Percentiles rank a stretch among this genome's conserved stretches.
phyloP scores from a whole-genome alignment of 2,113 vertebrate species.

The Burhinus oedicnemus region DNA sequence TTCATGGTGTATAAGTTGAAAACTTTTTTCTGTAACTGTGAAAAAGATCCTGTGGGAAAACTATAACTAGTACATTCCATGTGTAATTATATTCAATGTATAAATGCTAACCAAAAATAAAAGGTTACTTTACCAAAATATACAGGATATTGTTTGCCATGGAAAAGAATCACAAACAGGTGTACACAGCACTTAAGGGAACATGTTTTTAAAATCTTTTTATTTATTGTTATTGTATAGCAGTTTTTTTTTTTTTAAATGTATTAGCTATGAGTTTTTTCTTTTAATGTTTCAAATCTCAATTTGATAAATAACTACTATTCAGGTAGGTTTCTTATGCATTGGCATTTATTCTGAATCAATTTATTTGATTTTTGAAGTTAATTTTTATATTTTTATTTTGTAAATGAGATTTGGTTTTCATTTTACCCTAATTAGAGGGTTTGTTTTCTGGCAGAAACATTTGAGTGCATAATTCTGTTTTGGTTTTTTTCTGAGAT shows the following conservation, averaged over 20 bases:
- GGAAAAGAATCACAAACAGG: slow-evolving; percentile 61
- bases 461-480: slow-evolving; percentile 64
- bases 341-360: slow-evolving; percentile 53
- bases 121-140: slow-evolving; percentile 72
- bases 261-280: slow-evolving; percentile 35
- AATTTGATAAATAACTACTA: slow-evolving; percentile 54
- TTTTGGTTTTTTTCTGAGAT: slow-evolving; percentile 3
- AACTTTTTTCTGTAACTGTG: slow-evolving; percentile 80
- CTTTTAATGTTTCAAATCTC: slow-evolving; percentile 65
- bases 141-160: slow-evolving; percentile 69
- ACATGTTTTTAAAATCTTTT: slow-evolving; percentile 37
- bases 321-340: slow-evolving; percentile 60
- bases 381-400: slow-evolving; percentile 72
- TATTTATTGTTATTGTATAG: slow-evolving; percentile 79
- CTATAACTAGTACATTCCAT: slow-evolving; percentile 72
- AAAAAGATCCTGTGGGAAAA: slow-evolving; percentile 77
- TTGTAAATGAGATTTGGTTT: slow-evolving; percentile 54
- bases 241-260: slow-evolving; percentile 54
- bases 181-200: slow-evolving; percentile 73
- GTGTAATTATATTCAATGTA: slow-evolving; percentile 74
- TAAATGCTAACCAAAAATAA: slow-evolving; percentile 69
- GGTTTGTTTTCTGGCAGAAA: slow-evolving; percentile 55
- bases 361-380: slow-evolving; percentile 71
- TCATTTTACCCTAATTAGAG: slow-evolving; percentile 68
- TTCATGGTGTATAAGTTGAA: slow-evolving; percentile 55